These are phyloP conservation scores for Cydia amplana DNA, from an alignment of 1,140 invertebrate genomes.

Conservation along the genomic window DNA sequence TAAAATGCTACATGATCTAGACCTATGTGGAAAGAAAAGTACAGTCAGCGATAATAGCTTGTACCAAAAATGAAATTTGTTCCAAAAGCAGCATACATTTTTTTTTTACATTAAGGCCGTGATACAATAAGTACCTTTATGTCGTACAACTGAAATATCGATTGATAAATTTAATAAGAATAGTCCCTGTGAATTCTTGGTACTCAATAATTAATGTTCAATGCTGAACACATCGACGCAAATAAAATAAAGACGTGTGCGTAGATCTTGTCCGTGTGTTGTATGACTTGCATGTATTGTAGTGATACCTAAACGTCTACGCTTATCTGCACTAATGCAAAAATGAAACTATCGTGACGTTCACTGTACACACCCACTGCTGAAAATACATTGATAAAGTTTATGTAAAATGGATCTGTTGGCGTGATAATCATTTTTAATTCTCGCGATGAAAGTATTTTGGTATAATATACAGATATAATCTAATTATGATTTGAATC, in stretches of 20 bases:
- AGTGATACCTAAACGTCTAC: constrained; percentile 17
- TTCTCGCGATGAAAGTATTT: background rate
- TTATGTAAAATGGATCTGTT: background rate
- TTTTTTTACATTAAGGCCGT: too few species aligned
- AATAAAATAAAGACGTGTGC: constrained; percentile 19
- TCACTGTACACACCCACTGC: constrained; percentile 51
- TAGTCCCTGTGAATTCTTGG: constrained; percentile 22
- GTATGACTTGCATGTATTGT: too few species aligned
- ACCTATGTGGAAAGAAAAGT: too few species aligned
- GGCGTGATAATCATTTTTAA: constrained; percentile 11
- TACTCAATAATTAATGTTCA: constrained; percentile 11
- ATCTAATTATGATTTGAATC: background rate
- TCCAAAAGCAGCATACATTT: too few species aligned
- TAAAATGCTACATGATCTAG: too few species aligned
- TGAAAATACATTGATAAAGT: constrained; percentile 40
- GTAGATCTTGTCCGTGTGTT: constrained; percentile 10
- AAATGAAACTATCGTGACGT: constrained; percentile 42
- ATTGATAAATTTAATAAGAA: background rate
- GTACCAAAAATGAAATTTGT: too few species aligned
- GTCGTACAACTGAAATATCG: background rate
- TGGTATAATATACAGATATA: background rate
- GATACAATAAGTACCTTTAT: too few species aligned
- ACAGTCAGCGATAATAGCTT: too few species aligned
- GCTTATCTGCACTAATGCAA: constrained; percentile 16
- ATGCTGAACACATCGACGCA: constrained; percentile 27